These are phyloP conservation scores for Willisornis vidua DNA, from an alignment of 2,113 vertebrate species.

Conservation along the genomic window DNA sequence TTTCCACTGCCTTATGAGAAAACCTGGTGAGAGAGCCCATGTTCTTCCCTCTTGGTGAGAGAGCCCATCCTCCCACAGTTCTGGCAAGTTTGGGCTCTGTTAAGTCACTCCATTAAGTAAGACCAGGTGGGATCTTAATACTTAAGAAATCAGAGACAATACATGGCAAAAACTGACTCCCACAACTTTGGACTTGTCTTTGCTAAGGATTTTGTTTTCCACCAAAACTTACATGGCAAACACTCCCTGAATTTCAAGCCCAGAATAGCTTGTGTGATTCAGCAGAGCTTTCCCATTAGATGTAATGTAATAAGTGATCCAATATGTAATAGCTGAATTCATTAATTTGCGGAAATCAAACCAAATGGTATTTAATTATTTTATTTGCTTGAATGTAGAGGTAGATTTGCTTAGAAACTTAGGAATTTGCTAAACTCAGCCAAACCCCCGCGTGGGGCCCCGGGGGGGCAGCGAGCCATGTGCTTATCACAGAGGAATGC, in stretches of 20 bases:
- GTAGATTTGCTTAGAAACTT: no score
- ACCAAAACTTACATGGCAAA: neutral
- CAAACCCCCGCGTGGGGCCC: no score
- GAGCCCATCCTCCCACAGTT: neutral
- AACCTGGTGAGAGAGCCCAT: neutral
- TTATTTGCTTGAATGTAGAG: no score
- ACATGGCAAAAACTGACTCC: neutral
- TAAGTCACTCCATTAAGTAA: neutral
- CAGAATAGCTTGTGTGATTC: neutral
- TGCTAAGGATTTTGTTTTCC: neutral
- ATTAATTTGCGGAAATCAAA: no score
- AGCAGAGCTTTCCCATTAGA: neutral
- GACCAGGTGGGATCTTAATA: neutral
- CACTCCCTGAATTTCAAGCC: neutral
- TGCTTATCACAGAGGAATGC: no score
- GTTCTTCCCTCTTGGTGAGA: fast-evolving
- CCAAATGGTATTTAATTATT: no score
- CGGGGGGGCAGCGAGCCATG: no score
- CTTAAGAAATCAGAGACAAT: neutral
- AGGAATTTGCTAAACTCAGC: no score
- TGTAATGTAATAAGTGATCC: neutral
- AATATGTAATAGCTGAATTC: neutral
- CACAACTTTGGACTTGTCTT: neutral
- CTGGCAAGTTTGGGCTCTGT: neutral
- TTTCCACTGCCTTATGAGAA: neutral